Percentiles rank a stretch among this genome's conserved stretches.
These are phyloP conservation scores for Andrena chrysosceles DNA, from an alignment of 2,888 invertebrate species.

Conservation along the genomic window DNA sequence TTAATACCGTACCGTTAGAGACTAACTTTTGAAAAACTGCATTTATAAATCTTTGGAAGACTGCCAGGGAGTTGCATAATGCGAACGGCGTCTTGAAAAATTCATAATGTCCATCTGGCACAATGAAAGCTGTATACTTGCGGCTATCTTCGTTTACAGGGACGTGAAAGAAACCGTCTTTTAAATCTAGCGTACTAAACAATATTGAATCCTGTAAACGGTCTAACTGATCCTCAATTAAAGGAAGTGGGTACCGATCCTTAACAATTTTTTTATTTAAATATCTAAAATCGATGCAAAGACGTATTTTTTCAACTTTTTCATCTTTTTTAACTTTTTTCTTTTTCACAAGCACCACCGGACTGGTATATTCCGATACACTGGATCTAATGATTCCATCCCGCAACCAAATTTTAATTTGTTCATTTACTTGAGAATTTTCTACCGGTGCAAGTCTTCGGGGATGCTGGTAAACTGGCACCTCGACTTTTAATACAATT, in stretches of 20 bases:
- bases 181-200: neutral
- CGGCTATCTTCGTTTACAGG: neutral
- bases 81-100: neutral
- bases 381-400: no score
- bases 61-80: neutral
- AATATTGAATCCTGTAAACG: neutral
- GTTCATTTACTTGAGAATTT: no score
- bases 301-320: no score
- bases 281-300: no score
- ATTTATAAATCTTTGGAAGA: neutral
- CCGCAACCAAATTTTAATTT: no score
- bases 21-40: neutral
- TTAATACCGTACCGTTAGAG: neutral
- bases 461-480: no score
- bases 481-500: no score
- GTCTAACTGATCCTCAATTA: slow-evolving; percentile 2
- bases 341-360: no score
- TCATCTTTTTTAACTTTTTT: no score
- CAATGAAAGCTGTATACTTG: neutral
- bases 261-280: no score
- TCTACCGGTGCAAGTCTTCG: no score
- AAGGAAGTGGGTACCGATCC: neutral
- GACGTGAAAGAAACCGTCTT: neutral
- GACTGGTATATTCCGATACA: no score
- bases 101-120: neutral